Conservation (phyloP, 2,797 vertebrate genomes). For the Microcaecilia unicolor region DNA sequence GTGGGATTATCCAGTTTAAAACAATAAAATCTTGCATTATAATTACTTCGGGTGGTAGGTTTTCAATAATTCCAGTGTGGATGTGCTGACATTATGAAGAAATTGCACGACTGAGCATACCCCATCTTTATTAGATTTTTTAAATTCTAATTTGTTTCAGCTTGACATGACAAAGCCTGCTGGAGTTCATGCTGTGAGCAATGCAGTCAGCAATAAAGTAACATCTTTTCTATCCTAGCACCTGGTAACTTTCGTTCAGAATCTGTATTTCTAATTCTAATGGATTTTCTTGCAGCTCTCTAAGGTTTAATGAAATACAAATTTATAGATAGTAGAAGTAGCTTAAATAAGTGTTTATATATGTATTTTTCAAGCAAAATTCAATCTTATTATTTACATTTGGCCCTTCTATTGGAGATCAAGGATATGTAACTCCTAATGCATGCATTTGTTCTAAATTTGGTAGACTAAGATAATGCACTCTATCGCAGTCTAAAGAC, state of each 20-base stretch:
- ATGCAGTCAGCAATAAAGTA: background rate
- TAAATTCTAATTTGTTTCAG: constrained; percentile 35
- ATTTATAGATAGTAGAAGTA: constrained; percentile 12
- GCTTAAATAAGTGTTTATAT: constrained; percentile 20
- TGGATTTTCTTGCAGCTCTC: constrained; percentile 15
- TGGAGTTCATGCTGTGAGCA: constrained; percentile 18
- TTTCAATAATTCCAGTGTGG: background rate
- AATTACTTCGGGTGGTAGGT: background rate
- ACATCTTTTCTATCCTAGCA: constrained; percentile 15
- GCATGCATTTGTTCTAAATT: too few relatives aligned
- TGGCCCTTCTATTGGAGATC: too few relatives aligned
- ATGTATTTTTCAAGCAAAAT: too few relatives aligned
- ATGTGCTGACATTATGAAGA: constrained; percentile 18
- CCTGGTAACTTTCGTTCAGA: constrained; percentile 16
- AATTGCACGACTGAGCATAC: constrained; percentile 13
- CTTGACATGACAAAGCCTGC: constrained; percentile 23
- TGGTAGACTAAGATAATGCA: too few relatives aligned
- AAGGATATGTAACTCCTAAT: too few relatives aligned
- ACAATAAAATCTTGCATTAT: background rate
- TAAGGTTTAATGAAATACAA: constrained; percentile 26
- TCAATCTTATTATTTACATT: too few relatives aligned
- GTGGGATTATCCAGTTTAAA: background rate
- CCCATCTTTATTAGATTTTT: constrained; percentile 21
- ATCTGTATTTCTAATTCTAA: constrained; percentile 26
- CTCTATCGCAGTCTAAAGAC: too few relatives aligned